Conservation (phyloP, 2,888 invertebrate species). For the Cheilosia variabilis region DNA sequence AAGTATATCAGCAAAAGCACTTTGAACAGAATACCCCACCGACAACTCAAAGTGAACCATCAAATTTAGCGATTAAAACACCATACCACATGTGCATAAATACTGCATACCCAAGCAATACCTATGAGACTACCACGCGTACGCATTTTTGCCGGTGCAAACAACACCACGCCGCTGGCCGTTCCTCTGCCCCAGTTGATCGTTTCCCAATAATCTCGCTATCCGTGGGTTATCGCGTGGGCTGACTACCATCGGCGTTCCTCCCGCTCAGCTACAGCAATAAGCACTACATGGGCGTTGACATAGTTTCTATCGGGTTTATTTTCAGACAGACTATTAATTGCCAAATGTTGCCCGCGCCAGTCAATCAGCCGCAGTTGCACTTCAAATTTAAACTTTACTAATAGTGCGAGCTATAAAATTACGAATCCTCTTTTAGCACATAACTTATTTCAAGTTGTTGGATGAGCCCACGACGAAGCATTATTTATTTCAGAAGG, state of each 20-base stretch:
- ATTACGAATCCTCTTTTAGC: not conserved
- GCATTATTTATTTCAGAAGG: too few species aligned
- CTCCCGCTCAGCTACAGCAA: conserved; percentile 19
- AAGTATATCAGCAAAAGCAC: too few species aligned
- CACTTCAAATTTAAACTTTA: conserved; percentile 1
- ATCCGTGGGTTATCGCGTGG: conserved; percentile 62
- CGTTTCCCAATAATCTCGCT: conserved; percentile 56
- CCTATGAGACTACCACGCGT: conserved; percentile 20
- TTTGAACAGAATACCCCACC: too few species aligned
- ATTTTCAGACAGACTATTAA: conserved; percentile 38
- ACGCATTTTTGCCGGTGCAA: conserved; percentile 28
- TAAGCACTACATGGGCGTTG: conserved; percentile 67
- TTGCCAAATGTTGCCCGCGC: conserved; percentile 17
- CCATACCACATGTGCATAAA: too few species aligned
- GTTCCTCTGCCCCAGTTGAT: conserved; percentile 27
- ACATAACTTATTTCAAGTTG: not conserved
- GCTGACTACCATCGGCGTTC: conserved; percentile 50
- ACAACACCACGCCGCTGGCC: not conserved
- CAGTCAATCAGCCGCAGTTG: conserved; percentile 22
- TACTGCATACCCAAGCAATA: conserved; percentile 19
- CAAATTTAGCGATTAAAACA: not conserved
- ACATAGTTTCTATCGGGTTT: conserved; percentile 62
- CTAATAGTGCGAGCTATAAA: conserved; percentile 4
- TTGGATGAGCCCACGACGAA: too few species aligned
- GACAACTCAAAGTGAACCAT: too few species aligned